Conservation (phyloP, 2,797 vertebrate species). For the Astyanax mexicanus region DNA sequence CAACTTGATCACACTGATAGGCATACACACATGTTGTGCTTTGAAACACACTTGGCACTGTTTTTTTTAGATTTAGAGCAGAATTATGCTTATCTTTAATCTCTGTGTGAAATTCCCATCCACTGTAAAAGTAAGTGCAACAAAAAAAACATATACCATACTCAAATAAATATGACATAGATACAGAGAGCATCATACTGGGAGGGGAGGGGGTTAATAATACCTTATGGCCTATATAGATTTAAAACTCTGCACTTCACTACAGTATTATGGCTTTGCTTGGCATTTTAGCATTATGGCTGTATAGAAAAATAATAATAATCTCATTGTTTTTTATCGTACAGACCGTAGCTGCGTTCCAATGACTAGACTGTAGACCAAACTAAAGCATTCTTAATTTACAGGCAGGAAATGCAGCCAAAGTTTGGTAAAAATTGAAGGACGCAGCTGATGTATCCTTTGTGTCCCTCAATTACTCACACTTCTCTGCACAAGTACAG, state of each 20-base stretch:
- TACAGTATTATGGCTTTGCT: slow-evolving; percentile 57
- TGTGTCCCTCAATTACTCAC: too few relatives aligned
- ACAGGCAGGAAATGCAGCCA: too few relatives aligned
- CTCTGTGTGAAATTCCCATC: slow-evolving; percentile 27
- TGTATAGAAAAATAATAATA: slow-evolving; percentile 61
- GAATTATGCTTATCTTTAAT: slow-evolving; percentile 1
- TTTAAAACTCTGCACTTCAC: slow-evolving; percentile 32
- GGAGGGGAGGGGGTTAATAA: slow-evolving; percentile 19
- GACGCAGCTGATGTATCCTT: too few relatives aligned
- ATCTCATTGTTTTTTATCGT: slow-evolving; percentile 55
- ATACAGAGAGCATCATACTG: slow-evolving; percentile 44
- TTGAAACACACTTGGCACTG: slow-evolving; percentile 30
- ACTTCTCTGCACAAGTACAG: too few relatives aligned
- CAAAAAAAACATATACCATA: slow-evolving; percentile 38
- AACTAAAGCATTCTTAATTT: too few relatives aligned
- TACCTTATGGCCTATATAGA: slow-evolving; percentile 41
- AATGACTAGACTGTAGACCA: too few relatives aligned
- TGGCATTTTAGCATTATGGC: slow-evolving; percentile 55
- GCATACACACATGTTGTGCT: slow-evolving; percentile 45
- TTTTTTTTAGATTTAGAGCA: slow-evolving; percentile 33
- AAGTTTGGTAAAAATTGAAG: too few relatives aligned
- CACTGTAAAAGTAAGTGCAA: slow-evolving; percentile 42
- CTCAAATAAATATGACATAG: slow-evolving; percentile 55
- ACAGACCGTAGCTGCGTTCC: too few relatives aligned
- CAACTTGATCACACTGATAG: slow-evolving; percentile 24